phyloP scores from a whole-genome alignment of 64 coral and sea anemone genomes.

The Astreopora myriophthalma region DNA sequence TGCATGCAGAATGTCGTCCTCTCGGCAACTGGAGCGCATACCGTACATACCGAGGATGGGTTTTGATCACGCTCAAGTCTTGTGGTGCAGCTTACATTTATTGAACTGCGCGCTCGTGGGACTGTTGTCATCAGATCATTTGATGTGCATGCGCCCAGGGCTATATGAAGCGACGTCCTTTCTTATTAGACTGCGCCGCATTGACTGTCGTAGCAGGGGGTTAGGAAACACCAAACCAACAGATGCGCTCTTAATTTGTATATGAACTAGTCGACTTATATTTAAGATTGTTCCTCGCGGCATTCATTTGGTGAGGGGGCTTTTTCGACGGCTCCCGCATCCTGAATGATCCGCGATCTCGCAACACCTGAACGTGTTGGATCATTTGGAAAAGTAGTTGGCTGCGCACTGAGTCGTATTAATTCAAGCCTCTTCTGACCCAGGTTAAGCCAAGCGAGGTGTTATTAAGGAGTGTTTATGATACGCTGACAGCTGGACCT shows the following conservation, averaged over 20 bases:
- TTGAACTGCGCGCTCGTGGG: conserved; percentile 13
- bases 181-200: conserved; percentile 54
- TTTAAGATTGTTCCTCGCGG: conserved; percentile 16
- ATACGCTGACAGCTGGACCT: conserved; percentile 5
- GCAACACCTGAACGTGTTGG: not conserved
- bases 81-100: not conserved
- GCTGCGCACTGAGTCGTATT: not conserved
- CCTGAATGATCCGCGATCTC: not conserved
- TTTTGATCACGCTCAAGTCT: not conserved
- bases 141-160: conserved; percentile 18
- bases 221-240: conserved; percentile 41
- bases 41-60: not conserved
- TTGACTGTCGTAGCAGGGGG: conserved; percentile 73
- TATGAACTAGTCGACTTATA: conserved; percentile 19
- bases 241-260: conserved; percentile 64
- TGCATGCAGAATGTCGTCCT: not conserved
- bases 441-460: not conserved
- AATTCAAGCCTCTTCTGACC: not conserved
- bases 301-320: not conserved
- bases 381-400: not conserved
- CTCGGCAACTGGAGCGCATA: not conserved
- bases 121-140: conserved; percentile 17
- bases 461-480: conserved; percentile 43
- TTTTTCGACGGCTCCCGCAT: not conserved
- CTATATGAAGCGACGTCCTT: conserved; percentile 46